Base-by-base conservation (phyloP, 2,797 vertebrate species). In the Typhlichthys subterraneus region DNA sequence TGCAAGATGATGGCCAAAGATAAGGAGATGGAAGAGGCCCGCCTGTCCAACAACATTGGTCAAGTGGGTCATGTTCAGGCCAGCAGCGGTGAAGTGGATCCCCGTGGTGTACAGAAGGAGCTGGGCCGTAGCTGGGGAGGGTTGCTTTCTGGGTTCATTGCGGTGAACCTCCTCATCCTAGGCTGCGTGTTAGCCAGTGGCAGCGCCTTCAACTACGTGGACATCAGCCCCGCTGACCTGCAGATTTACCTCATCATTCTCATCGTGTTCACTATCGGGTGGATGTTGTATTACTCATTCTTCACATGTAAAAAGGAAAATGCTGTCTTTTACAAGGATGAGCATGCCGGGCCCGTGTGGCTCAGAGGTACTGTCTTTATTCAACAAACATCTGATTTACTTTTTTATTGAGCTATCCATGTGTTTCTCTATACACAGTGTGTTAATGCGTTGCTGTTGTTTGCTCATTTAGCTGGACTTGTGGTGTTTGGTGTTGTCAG, bases 271-370 rank as follows among this genome's bases (percentile, higher is more conserved):
- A 93, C 93, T 4, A 82, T 82, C n/a, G 12, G 88, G 57, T 99
- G 98, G 98, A 95, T 96, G 83, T 42, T 95, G 68, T 97, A 95
- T 87, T 96, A 97, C 72, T 74, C 86, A 17, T 58, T 83, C 0
- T 81, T 87, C 81, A 95, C 92, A 0, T 76, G 80, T 48, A 92
- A 82, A 7, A 67, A 64, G 60, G 88, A 92, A 0, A 76, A 82
- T 0, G 94, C 95, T 1, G 88, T 98, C 10, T 87, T 87, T 12
- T 94, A 93, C 85, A 94, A 90, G 71, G 98, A 99, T 47, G 75
- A 86, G n/a, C 95, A 98, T 0, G 96, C 97, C 0, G 96, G 96
- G 14, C 96, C 97, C 13, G 70, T 98, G 52, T 99, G 97, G 98
- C 94, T 98, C 52, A 93, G 95, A 92, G 96, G 97, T 99, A 73